Evolutionary conservation across 2,113 vertebrate genomes (phyloP).

Genomic region (Stegastes partitus): DNA sequence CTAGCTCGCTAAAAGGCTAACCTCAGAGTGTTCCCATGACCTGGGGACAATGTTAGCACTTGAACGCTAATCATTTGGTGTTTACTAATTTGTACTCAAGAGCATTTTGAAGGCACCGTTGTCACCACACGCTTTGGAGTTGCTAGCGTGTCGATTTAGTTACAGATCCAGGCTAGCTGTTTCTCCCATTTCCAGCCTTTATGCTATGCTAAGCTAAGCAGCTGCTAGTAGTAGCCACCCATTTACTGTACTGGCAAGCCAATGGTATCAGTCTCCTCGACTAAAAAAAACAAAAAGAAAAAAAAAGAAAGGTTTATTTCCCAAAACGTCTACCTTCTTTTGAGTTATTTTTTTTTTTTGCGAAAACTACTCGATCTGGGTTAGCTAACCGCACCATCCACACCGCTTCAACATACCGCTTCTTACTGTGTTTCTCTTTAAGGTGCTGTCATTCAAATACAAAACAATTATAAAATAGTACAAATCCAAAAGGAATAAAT

Average conservation of each 20-base stretch:
- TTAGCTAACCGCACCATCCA: slow-evolving; percentile 59
- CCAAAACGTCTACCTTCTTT: slow-evolving; percentile 2
- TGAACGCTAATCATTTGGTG: too few relatives aligned
- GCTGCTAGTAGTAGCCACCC: background rate
- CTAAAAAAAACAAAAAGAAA: background rate
- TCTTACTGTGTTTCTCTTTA: slow-evolving; percentile 71
- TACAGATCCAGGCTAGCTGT: too few relatives aligned
- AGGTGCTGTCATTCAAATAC: slow-evolving; percentile 85
- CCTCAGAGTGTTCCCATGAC: too few relatives aligned
- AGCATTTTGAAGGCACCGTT: too few relatives aligned
- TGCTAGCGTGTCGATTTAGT: too few relatives aligned
- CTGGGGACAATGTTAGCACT: too few relatives aligned
- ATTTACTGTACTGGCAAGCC: background rate
- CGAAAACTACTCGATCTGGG: slow-evolving; percentile 32
- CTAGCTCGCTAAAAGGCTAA: too few relatives aligned
- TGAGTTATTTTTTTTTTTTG: background rate
- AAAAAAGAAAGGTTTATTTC: background rate
- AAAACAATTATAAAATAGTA: slow-evolving; percentile 82
- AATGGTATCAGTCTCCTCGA: background rate
- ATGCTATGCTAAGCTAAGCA: background rate
- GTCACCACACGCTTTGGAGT: too few relatives aligned
- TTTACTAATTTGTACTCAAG: too few relatives aligned
- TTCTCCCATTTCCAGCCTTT: too few relatives aligned
- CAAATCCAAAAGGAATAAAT: slow-evolving; percentile 80
- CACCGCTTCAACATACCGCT: slow-evolving; percentile 33